Conservation (phyloP, 2,113 vertebrate genomes). For the Daphoenositta chrysoptera region DNA sequence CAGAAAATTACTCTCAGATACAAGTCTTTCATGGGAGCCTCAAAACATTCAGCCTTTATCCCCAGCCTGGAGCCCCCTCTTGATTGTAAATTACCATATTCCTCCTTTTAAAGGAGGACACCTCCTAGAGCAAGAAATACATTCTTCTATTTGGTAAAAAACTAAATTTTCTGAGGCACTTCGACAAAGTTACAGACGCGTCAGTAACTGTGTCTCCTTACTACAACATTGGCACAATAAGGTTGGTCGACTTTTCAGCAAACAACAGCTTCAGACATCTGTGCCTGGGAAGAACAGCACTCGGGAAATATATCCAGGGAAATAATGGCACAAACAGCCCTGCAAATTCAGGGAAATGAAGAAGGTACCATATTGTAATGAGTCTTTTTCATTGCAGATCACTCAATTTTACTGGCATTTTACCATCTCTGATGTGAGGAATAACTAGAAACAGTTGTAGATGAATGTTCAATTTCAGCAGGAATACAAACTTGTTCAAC, state of each 20-base stretch:
- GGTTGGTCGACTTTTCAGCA: fast-evolving
- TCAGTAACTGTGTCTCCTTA: neutral
- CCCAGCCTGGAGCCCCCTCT: neutral
- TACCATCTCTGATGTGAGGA: neutral
- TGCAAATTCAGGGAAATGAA: neutral
- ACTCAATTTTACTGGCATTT: neutral
- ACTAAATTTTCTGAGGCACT: neutral
- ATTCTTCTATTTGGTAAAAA: neutral
- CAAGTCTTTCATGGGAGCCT: fast-evolving
- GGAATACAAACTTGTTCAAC: neutral
- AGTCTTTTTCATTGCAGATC: neutral
- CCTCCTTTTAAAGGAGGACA: neutral
- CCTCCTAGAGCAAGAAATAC: neutral
- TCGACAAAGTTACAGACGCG: neutral
- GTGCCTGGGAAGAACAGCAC: neutral
- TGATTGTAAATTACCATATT: neutral
- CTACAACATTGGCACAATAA: neutral
- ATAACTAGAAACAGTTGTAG: neutral
- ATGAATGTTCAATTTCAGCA: neutral
- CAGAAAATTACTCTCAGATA: neutral
- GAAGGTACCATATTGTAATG: neutral
- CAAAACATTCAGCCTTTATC: neutral
- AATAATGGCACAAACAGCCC: neutral
- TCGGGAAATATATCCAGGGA: neutral
- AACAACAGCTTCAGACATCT: neutral